phyloP scores from a whole-genome alignment of 2,113 vertebrate species.

The Phrynosoma blainvillii region DNA sequence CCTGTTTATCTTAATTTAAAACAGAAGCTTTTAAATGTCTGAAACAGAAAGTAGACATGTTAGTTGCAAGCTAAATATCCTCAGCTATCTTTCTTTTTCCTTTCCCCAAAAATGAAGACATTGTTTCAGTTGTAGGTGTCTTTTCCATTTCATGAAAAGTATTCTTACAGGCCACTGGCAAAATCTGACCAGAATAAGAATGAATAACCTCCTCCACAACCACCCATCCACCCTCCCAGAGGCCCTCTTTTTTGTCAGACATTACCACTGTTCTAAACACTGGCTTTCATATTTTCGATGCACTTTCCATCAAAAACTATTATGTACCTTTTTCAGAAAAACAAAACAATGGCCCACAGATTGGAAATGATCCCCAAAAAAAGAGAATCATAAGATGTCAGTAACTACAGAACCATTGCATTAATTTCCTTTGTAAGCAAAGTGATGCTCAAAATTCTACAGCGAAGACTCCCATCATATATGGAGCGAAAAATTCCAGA shows the following conservation, averaged over 20 bases:
- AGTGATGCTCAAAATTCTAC: too few relatives aligned
- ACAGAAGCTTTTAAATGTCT: conserved; percentile 73
- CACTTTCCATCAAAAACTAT: not conserved
- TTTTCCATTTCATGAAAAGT: not conserved
- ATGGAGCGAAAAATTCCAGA: too few relatives aligned
- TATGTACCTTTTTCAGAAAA: not conserved
- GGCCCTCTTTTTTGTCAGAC: too few relatives aligned
- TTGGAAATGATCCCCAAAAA: too few relatives aligned
- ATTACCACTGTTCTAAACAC: not conserved
- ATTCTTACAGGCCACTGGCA: not conserved
- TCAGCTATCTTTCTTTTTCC: conserved; percentile 41
- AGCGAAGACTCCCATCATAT: too few relatives aligned
- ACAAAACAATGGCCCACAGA: too few relatives aligned
- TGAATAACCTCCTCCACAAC: too few relatives aligned
- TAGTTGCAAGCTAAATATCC: conserved; percentile 60
- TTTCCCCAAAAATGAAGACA: not conserved
- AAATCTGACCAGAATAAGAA: not conserved
- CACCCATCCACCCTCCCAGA: too few relatives aligned
- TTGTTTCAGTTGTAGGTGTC: not conserved
- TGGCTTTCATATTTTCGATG: not conserved
- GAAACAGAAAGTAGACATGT: conserved; percentile 63
- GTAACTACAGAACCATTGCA: too few relatives aligned
- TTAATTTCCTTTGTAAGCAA: too few relatives aligned
- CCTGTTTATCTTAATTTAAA: conserved; percentile 74
- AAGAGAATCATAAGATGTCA: too few relatives aligned